Evolutionary conservation across 2,888 invertebrate genomes (phyloP).

Genomic region (Dusona sp.): DNA sequence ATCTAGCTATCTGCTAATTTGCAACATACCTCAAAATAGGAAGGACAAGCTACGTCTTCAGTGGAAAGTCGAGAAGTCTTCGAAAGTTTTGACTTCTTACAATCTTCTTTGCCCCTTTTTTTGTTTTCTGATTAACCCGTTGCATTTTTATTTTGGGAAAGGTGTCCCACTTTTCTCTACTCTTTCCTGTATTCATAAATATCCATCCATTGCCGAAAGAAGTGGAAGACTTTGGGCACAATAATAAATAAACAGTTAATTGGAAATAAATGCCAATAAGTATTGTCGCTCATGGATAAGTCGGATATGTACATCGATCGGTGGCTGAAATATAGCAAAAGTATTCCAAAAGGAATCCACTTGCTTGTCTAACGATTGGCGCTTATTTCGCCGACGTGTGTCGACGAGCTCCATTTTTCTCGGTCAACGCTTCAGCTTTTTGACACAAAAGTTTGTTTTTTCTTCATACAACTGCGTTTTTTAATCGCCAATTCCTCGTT

Average conservation of each 20-base stretch:
- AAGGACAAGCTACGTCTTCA: too few relatives aligned
- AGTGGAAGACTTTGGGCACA: background rate
- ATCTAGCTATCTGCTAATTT: too few relatives aligned
- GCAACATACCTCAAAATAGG: too few relatives aligned
- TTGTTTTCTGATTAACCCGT: too few relatives aligned
- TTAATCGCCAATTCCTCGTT: background rate
- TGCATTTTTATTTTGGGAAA: too few relatives aligned
- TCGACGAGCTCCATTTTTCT: background rate
- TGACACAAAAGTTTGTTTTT: background rate
- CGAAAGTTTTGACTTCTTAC: too few relatives aligned
- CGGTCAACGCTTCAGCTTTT: background rate
- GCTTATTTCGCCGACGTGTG: background rate
- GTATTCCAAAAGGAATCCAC: too few relatives aligned
- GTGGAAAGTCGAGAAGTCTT: too few relatives aligned
- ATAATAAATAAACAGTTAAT: slow-evolving; percentile 60
- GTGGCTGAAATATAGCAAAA: too few relatives aligned
- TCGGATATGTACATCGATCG: too few relatives aligned
- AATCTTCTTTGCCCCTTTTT: too few relatives aligned
- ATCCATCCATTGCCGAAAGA: background rate
- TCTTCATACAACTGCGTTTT: background rate
- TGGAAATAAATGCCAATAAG: slow-evolving; percentile 51
- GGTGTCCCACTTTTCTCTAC: too few relatives aligned
- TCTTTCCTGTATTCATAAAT: background rate
- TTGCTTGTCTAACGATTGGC: background rate
- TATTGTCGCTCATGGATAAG: background rate